Evolutionary conservation across 2,113 vertebrate species (phyloP), one percentile per base, ranked within the genome.

Genomic region (Antechinus stuartii): DNA sequence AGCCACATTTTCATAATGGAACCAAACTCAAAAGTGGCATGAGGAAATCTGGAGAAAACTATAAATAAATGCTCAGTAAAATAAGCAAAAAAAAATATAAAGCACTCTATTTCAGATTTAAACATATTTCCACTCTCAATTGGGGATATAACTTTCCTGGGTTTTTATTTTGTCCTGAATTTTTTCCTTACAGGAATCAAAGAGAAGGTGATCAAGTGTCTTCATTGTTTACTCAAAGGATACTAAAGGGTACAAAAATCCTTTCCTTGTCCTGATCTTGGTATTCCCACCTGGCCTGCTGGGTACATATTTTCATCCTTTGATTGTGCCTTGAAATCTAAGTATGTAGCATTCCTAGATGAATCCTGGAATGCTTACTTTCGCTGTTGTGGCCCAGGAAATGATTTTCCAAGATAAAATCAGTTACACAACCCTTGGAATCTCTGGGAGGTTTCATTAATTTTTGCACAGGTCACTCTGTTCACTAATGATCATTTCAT

Each of bases 401-500:
- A 90, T 95, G 76, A 50, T 96, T 96, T 95, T 93, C 25, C 9
- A 91, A 61, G 91, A 94, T 93, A 94, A 96, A 90, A 42, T 84
- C 27, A 90, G 16, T 90, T 89, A 84, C 27, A 53, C 52, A 91
- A 47, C 46, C 19, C 23, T 95, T 93, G 96, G 94, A 95, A n/a
- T n/a, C 24, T 84, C 93, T 95, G 91, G 61, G 96, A 24, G 84
- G 94, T 96, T 96, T 94, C 96, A 93, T 54, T 89, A 49, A 55
- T 90, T 53, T 76, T 42, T 91, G 92, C 50, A 95, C 92, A 54
- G 3, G 12, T 19, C 90, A 6, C 26, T 92, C 0, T 52, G 12
- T 47, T 92, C 92, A 89, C 93, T 89, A 96, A 96, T 53, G 94
- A 90, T 47, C 96, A 96, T 97, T 76, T 90, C 92, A 52, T 30